Evolutionary conservation across 37 sponge, comb jelly and placozoan species (phyloP), one percentile per base, ranked within the genome.

Genomic region (Spongia lamella): DNA sequence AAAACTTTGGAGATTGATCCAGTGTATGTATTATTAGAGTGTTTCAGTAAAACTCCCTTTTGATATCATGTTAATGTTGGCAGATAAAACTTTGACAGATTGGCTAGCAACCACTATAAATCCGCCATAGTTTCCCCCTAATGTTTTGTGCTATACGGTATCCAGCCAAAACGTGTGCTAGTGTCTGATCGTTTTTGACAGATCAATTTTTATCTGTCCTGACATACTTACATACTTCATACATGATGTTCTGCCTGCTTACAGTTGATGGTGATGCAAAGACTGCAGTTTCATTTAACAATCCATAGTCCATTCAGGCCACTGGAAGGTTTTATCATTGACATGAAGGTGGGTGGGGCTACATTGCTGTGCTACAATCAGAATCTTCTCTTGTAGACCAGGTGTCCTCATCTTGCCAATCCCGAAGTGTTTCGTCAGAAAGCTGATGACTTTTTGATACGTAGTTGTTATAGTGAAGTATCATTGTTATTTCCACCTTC

Each of bases 301-400:
- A 61, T 95, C 17, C 90, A 95, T 70, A 75, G 79, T 33, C 93
- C 96, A 52, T 95, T 86, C 63, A 64, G 93, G 62, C 92, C 96
- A 31, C 49, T 95, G 74, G 84, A 84, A 14, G 96, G 96, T 6
- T 83, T 95, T 38, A 56, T 95, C 26, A 74, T 89, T 1, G 93
- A 92, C 61, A 86, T 95, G 52, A 95, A 92, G 93, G 96, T 89
- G 30, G 11, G 20, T 15, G 39, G 76, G 26, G 19, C 9, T 62
- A 6, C 36, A 47, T 55, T n/a, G 4, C 75, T 35, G 2, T 19
- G 61, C 49, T 70, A 2, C 52, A 7, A 37, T 32, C 43, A 52
- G 22, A 60, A n/a, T 61, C 49, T 65, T 36, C 56, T 50, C 17
- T n/a, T 53, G 1, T 38, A 92, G 88, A 84, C 89, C 2, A 52